Evolutionary conservation across 2,888 invertebrate genomes (phyloP).

Genomic region (Synergus itoensis): DNA sequence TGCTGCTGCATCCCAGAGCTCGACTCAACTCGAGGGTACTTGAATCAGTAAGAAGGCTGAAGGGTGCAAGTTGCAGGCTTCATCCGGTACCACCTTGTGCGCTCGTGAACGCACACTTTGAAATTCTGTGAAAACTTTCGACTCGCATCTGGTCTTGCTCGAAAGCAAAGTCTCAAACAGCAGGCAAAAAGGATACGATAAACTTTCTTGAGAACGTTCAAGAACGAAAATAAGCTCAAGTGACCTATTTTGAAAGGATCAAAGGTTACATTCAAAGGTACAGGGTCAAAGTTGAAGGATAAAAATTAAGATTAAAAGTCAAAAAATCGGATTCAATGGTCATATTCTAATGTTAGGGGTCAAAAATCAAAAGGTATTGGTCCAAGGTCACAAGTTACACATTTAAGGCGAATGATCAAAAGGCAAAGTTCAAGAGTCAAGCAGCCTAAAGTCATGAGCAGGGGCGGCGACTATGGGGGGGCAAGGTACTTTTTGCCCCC

Average conservation of each 20-base stretch:
- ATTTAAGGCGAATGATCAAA: too few relatives aligned
- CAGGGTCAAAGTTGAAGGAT: too few relatives aligned
- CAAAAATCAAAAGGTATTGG: too few relatives aligned
- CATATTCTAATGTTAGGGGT: too few relatives aligned
- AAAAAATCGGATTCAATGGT: too few relatives aligned
- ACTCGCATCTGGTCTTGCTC: constrained; percentile 10
- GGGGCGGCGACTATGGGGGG: too few relatives aligned
- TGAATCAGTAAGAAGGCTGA: constrained; percentile 50
- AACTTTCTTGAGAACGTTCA: neutral
- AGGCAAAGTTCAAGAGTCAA: too few relatives aligned
- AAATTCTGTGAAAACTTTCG: constrained; percentile 44
- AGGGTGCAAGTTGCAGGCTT: constrained; percentile 44
- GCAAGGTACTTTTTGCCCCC: too few relatives aligned
- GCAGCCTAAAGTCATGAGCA: too few relatives aligned
- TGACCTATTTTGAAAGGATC: neutral
- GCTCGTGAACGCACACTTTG: constrained; percentile 45
- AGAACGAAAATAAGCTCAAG: neutral
- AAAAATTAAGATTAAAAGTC: too few relatives aligned
- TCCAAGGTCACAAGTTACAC: too few relatives aligned
- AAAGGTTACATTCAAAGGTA: too few relatives aligned
- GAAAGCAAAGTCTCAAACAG: neutral
- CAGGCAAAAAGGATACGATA: neutral
- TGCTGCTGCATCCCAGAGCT: constrained; percentile 44
- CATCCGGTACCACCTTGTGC: constrained; percentile 25
- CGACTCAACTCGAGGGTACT: constrained; percentile 46